phyloP scores from a whole-genome alignment of 30 jellyfish, hydroid and myxozoan species.

The Catostylus mosaicus region DNA sequence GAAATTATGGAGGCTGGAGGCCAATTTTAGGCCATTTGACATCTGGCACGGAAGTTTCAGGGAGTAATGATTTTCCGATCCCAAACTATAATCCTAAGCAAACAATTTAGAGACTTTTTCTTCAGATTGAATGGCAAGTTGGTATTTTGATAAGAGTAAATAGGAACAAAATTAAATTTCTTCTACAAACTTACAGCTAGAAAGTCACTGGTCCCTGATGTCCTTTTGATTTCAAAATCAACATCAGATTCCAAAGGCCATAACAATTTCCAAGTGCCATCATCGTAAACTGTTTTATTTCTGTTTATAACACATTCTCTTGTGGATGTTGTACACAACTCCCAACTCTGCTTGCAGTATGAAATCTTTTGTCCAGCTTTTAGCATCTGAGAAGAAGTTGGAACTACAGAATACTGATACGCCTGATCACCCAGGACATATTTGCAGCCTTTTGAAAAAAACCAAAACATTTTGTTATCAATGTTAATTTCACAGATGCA shows the following conservation, averaged over 20 bases:
- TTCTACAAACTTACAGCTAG: not conserved
- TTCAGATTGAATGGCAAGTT: too few relatives aligned
- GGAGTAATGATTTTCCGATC: too few relatives aligned
- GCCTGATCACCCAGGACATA: not conserved
- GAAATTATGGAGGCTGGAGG: too few relatives aligned
- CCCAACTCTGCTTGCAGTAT: constrained; percentile 17
- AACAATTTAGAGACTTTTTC: too few relatives aligned
- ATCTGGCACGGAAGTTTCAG: too few relatives aligned
- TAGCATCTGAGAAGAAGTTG: constrained; percentile 6
- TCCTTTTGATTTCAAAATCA: constrained; percentile 21
- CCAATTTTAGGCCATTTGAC: too few relatives aligned
- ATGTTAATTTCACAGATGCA: too few relatives aligned
- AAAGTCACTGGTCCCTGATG: not conserved
- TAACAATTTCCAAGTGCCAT: constrained; percentile 8
- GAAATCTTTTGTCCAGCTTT: not conserved
- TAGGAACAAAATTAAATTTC: too few relatives aligned
- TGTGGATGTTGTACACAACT: constrained; percentile 10
- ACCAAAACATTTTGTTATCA: too few relatives aligned
- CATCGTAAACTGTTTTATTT: constrained; percentile 15
- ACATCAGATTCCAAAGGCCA: constrained; percentile 14
- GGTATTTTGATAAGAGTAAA: too few relatives aligned
- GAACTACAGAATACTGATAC: not conserved
- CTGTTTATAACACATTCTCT: constrained; percentile 8
- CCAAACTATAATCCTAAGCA: too few relatives aligned
- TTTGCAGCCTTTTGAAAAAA: constrained; percentile 13